Evolutionary conservation across 2,113 vertebrate species (phyloP).

Genomic region (Microcebus griseorufus): DNA sequence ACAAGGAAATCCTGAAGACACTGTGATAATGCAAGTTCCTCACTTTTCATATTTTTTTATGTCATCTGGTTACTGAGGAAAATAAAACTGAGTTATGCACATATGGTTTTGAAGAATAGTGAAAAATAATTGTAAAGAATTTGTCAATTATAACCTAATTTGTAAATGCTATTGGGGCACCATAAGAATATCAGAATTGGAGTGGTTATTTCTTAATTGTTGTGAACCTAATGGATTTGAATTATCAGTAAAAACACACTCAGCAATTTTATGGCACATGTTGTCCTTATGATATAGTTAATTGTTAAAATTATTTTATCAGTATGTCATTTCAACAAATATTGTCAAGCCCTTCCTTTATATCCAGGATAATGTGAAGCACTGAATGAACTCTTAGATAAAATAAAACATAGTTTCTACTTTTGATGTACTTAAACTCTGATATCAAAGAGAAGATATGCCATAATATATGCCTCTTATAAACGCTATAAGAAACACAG

Average conservation of each 20-base stretch:
- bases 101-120: not conserved
- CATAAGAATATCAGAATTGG: not conserved
- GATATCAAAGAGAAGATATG: not conserved
- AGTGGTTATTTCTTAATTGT: slow-evolving; percentile 49
- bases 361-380: not conserved
- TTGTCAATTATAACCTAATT: not conserved
- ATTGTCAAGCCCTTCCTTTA: not conserved
- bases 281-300: slow-evolving; percentile 34
- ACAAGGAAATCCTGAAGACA: not conserved
- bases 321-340: slow-evolving; percentile 28
- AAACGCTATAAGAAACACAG: not conserved
- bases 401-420: not conserved
- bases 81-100: not conserved
- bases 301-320: slow-evolving; percentile 32
- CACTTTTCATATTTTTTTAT: not conserved
- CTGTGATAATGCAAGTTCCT: not conserved
- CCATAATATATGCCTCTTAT: not conserved
- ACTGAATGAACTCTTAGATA: not conserved
- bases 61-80: not conserved
- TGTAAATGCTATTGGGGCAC: not conserved
- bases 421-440: not conserved
- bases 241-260: slow-evolving; percentile 59
- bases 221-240: slow-evolving; percentile 58
- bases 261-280: slow-evolving; percentile 31
- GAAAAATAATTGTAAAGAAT: not conserved